Evolutionary conservation across 2,113 vertebrate species (phyloP).

Genomic region (Archocentrus centrarchus): DNA sequence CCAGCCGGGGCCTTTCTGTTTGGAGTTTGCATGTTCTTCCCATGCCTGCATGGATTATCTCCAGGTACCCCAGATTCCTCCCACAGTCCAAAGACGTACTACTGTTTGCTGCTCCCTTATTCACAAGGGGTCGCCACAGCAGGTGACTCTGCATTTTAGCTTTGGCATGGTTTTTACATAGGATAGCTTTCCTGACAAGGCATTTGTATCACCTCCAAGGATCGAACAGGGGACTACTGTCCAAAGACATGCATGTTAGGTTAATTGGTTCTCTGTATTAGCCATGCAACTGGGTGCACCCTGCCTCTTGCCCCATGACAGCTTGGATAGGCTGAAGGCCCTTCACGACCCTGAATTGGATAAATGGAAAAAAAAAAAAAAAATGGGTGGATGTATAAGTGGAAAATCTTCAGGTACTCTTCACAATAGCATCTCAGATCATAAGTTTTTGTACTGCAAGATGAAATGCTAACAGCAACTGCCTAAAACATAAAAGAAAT

Average conservation of each 20-base stretch:
- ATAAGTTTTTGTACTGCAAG: background rate
- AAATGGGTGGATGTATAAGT: background rate
- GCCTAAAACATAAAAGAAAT: background rate
- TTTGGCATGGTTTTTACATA: background rate
- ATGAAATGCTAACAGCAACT: background rate
- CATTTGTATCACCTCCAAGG: background rate
- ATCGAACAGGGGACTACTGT: background rate
- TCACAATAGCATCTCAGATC: background rate
- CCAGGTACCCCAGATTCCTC: background rate
- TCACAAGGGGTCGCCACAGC: background rate
- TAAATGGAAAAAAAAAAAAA: background rate
- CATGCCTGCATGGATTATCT: background rate
- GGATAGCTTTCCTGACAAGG: background rate
- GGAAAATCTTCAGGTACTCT: background rate
- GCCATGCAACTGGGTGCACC: background rate
- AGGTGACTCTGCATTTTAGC: background rate
- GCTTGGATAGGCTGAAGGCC: background rate
- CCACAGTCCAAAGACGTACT: background rate
- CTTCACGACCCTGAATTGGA: accelerated
- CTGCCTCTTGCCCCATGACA: background rate
- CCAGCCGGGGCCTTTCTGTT: background rate
- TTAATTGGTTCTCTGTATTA: background rate
- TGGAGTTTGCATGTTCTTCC: background rate
- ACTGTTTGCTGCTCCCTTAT: background rate
- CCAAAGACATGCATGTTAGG: background rate